Base-by-base conservation (phyloP, 2,888 invertebrate genomes). In the Eurois occulta region DNA sequence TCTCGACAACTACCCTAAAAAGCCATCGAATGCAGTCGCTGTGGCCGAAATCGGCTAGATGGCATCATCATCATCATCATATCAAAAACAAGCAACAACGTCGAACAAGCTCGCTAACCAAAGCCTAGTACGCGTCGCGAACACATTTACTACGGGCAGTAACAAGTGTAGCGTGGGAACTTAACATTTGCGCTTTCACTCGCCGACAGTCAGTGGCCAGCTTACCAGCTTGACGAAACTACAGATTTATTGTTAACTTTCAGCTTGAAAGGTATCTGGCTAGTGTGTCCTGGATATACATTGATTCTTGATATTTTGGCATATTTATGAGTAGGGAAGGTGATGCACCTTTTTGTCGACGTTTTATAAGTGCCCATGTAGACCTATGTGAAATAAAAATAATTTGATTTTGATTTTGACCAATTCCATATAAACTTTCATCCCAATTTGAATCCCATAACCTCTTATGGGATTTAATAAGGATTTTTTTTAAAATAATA, bases 141-240 rank as follows among this genome's bases (percentile, higher is more conserved):
- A 60, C 65, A 65, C 64, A 48, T 41, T 55, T 35, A 28, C 68
- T 24, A 32, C 68, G 16, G 16, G 43, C 21, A 65, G 55, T 73
- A 28, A 72, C 80, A 83, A 83, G 70, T 84, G 72, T 83, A 80
- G 58, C 93, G 93, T 93, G 93, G 90, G 93, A 93, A 93, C 91
- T 7, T 93, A 93, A 76, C 93, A 91, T 93, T 93, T 93, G 81
- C 69, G 87, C 92, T 92, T 91, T 91, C 91, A 88, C 88, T 86
- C 21, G n/a, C 21, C 77, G 75, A 89, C 90, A 84, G 85, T 80
- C 41, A 41, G 38, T 80, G 76, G 81, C 60, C 32, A 32, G 32
- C 28, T n/a, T 16, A 76, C 81, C 62, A 32, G 69, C n/a, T 79
- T 79, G 70, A 79, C 84, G 80, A 74, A 74, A 74, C 67, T 46